These are phyloP conservation scores for Drosophila gaucha DNA, from an alignment of 2,888 invertebrate species.

Conservation along the genomic window DNA sequence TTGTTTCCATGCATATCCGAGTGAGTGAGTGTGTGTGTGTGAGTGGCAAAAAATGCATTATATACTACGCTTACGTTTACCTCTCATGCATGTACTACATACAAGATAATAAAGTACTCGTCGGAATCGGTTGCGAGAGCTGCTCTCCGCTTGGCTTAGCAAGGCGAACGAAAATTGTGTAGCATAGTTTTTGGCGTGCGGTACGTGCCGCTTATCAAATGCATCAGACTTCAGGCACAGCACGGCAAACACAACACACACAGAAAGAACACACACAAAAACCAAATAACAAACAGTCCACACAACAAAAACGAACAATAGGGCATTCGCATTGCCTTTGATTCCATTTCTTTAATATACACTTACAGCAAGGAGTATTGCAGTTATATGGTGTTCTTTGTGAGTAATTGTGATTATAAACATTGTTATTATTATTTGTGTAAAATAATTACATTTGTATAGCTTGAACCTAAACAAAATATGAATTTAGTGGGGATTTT, in stretches of 20 bases:
- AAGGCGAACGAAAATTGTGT: constrained; percentile 47
- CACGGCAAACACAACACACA: constrained; percentile 35
- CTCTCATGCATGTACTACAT: constrained; percentile 32
- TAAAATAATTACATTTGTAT: too few species aligned
- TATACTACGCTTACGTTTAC: constrained; percentile 30
- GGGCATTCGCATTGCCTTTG: constrained; percentile 26
- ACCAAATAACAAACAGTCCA: constrained; percentile 17
- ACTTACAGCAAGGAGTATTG: background rate
- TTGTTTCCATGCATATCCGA: constrained; percentile 43
- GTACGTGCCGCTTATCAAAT: constrained; percentile 79
- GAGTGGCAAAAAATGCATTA: constrained; percentile 70
- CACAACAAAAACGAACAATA: constrained; percentile 22
- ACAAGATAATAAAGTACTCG: constrained; percentile 68
- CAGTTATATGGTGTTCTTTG: background rate
- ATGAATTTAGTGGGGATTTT: too few species aligned
- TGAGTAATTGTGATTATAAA: too few species aligned
- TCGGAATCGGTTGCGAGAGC: constrained; percentile 53
- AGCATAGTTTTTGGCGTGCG: constrained; percentile 62
- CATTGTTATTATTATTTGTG: too few species aligned
- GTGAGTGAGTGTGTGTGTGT: constrained; percentile 29
- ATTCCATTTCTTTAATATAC: constrained; percentile 28
- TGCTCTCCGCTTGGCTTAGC: constrained; percentile 39
- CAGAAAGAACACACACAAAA: background rate
- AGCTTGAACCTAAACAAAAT: too few species aligned
- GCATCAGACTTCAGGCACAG: constrained; percentile 63